A percentile compares a stretch with the other conserved stretches of the same genome.
Conservation (phyloP, 2,797 vertebrate genomes). For the Amblyopsis hoosieri region DNA sequence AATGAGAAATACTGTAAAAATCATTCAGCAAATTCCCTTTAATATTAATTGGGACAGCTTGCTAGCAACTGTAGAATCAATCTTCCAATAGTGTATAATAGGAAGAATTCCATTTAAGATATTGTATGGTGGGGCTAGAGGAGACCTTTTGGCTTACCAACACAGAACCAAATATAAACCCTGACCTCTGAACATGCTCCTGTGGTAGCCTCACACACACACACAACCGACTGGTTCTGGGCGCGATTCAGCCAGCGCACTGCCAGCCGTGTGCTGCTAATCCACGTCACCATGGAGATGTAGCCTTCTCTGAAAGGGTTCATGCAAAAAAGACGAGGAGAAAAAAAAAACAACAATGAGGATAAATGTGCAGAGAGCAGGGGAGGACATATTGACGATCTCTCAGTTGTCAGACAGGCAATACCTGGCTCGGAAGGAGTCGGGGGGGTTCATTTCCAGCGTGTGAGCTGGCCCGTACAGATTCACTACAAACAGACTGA, state of each 20-base stretch:
- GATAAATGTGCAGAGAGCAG: slow-evolving; percentile 16
- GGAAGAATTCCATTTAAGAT: background rate
- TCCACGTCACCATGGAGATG: slow-evolving; percentile 85
- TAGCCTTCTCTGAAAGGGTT: slow-evolving; percentile 78
- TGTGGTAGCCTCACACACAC: slow-evolving; percentile 83
- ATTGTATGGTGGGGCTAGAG: too few relatives aligned
- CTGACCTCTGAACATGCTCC: slow-evolving; percentile 84
- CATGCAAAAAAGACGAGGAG: slow-evolving; percentile 31
- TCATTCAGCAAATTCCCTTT: slow-evolving; percentile 54
- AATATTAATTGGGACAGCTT: slow-evolving; percentile 56
- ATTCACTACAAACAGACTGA: slow-evolving; percentile 84
- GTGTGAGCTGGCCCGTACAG: slow-evolving; percentile 82
- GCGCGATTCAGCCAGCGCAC: slow-evolving; percentile 84
- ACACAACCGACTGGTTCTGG: slow-evolving; percentile 83
- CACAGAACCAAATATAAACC: slow-evolving; percentile 37
- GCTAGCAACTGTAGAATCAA: slow-evolving; percentile 50
- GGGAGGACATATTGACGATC: background rate
- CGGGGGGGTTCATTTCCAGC: slow-evolving; percentile 81
- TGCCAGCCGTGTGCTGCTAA: slow-evolving; percentile 79
- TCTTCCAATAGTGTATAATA: slow-evolving; percentile 4
- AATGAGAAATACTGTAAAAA: slow-evolving; percentile 19
- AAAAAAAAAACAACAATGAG: slow-evolving; percentile 4
- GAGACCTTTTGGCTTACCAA: slow-evolving; percentile 47
- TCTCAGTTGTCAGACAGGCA: slow-evolving; percentile 27
- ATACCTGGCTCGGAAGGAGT: slow-evolving; percentile 78